A percentile compares a stretch with the other conserved stretches of the same genome.
Evolutionary conservation across 2,113 vertebrate species (phyloP).

Genomic region (Tyrannus savana): DNA sequence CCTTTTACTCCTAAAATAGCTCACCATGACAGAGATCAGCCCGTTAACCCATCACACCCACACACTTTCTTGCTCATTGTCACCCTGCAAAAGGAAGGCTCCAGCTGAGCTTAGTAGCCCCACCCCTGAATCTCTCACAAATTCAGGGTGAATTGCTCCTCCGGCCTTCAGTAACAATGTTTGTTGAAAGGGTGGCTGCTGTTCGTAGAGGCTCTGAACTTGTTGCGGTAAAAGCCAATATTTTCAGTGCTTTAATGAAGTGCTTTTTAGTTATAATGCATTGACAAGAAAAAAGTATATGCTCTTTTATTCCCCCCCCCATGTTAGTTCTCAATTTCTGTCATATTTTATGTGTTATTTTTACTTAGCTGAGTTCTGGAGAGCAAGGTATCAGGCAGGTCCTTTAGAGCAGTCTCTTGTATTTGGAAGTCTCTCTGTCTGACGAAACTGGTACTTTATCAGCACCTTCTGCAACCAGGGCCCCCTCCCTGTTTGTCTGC

Average conservation of each 20-base stretch:
- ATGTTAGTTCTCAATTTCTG: neutral
- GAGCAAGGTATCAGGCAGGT: accelerated
- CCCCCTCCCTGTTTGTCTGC: accelerated
- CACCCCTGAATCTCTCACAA: neutral
- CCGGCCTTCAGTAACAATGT: accelerated
- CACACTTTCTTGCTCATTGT: neutral
- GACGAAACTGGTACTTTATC: neutral
- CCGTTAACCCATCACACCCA: neutral
- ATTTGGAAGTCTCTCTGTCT: accelerated
- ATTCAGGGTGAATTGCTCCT: neutral
- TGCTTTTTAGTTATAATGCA: accelerated
- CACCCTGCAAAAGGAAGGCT: neutral
- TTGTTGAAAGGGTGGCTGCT: neutral
- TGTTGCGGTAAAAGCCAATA: neutral
- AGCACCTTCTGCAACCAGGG: neutral
- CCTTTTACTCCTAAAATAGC: neutral
- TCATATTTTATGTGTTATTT: accelerated
- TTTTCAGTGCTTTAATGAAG: neutral
- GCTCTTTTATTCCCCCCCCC: accelerated
- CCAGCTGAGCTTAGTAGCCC: neutral
- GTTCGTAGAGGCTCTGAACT: accelerated
- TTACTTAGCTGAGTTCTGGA: neutral
- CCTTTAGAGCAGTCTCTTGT: too few relatives aligned
- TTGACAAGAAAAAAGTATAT: accelerated
- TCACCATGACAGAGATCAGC: neutral